phyloP scores from a whole-genome alignment of 2,113 vertebrate species.

The Theristicus caerulescens region DNA sequence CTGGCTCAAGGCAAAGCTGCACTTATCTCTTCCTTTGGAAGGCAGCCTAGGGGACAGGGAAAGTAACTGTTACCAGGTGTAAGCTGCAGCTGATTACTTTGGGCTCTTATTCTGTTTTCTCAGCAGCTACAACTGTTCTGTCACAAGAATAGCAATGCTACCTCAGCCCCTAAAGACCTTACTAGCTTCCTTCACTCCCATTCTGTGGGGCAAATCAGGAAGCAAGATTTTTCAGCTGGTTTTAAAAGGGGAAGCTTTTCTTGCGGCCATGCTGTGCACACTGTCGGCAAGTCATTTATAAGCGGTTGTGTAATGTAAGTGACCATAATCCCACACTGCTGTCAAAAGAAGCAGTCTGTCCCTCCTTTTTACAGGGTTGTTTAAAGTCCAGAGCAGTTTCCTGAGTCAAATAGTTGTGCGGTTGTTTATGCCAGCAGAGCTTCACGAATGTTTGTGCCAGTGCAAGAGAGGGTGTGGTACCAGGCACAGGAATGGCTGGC shows the following conservation, averaged over 20 bases:
- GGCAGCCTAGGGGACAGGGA: background rate
- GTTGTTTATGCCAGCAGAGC: background rate
- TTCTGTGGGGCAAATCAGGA: background rate
- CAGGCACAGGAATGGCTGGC: background rate
- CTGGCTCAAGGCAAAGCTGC: background rate
- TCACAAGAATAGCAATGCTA: background rate
- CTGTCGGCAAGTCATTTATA: background rate
- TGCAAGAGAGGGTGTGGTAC: background rate
- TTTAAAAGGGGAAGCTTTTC: background rate
- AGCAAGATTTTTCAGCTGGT: background rate
- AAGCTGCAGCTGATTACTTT: background rate
- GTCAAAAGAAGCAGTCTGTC: background rate
- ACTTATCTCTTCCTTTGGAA: background rate
- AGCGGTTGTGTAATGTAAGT: background rate
- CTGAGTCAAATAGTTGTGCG: fast-evolving
- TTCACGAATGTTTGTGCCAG: background rate
- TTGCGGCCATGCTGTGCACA: fast-evolving
- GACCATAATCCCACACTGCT: background rate
- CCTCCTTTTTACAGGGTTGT: background rate
- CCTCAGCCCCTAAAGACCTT: background rate
- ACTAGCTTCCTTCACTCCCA: background rate
- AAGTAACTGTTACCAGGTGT: background rate
- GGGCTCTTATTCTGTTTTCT: background rate
- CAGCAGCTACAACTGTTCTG: background rate
- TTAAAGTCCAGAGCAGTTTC: background rate